Evolutionary conservation across 2,888 invertebrate species (phyloP).

Genomic region (Criorhina ranunculi): DNA sequence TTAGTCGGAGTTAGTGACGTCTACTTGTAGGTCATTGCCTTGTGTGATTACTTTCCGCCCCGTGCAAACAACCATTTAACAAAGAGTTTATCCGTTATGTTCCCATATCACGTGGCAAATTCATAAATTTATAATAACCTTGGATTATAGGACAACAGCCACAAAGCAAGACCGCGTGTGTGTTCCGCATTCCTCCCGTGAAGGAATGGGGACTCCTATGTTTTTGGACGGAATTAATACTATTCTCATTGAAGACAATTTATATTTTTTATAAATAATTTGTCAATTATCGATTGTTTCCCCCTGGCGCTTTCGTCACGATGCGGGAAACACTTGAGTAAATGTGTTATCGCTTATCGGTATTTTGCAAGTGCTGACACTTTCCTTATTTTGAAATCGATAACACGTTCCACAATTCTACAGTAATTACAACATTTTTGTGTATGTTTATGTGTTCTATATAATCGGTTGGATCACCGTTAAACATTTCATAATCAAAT

Average conservation of each 20-base stretch:
- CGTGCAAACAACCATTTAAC: too few relatives aligned
- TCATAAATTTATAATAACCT: slow-evolving; percentile 8
- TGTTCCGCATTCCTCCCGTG: neutral
- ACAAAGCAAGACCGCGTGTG: neutral
- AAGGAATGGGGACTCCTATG: neutral
- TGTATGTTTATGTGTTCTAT: neutral
- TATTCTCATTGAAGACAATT: slow-evolving; percentile 13
- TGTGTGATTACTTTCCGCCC: too few relatives aligned
- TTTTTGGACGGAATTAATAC: slow-evolving; percentile 5
- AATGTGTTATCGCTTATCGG: neutral
- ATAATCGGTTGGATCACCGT: neutral
- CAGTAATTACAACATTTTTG: neutral
- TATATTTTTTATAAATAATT: slow-evolving; percentile 33
- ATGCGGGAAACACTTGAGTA: slow-evolving; percentile 5
- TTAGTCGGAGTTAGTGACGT: too few relatives aligned
- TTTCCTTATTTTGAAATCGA: slow-evolving; percentile 18
- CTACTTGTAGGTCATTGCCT: too few relatives aligned
- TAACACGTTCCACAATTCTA: slow-evolving; percentile 12
- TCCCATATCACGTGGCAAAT: too few relatives aligned
- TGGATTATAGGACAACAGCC: neutral
- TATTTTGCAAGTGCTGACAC: slow-evolving; percentile 30
- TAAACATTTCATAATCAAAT: slow-evolving; percentile 32
- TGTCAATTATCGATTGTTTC: slow-evolving; percentile 25
- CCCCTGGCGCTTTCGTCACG: neutral
- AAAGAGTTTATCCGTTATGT: too few relatives aligned